phyloP scores from a whole-genome alignment of 2,888 invertebrate genomes.

The Rhamnusium bicolor region DNA sequence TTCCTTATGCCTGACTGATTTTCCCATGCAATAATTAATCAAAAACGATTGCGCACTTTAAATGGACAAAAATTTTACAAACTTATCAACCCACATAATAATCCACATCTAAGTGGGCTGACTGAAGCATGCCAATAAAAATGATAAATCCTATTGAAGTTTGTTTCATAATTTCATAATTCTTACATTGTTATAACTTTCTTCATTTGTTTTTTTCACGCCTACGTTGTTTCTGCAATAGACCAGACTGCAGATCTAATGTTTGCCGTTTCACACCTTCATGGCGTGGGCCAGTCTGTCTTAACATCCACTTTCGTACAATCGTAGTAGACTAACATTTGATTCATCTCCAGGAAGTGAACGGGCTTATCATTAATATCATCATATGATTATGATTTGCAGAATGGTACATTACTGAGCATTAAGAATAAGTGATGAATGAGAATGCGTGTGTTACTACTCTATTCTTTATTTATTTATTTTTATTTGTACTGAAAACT shows the following conservation, averaged over 20 bases:
- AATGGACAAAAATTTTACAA: constrained; percentile 41
- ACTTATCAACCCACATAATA: constrained; percentile 51
- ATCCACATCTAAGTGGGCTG: constrained; percentile 41
- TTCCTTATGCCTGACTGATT: constrained; percentile 55
- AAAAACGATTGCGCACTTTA: constrained; percentile 51
- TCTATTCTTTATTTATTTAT: too few species aligned
- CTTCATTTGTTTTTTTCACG: constrained; percentile 59
- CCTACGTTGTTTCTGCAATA: constrained; percentile 59
- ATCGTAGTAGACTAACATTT: constrained; percentile 27
- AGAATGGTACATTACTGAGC: background rate
- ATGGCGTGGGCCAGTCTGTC: constrained; percentile 45
- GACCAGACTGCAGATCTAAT: constrained; percentile 47
- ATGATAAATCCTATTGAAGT: constrained; percentile 60
- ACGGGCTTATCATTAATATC: background rate
- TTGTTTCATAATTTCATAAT: constrained; percentile 65
- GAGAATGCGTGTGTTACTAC: too few species aligned
- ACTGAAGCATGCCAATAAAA: constrained; percentile 53
- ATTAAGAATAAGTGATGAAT: too few species aligned
- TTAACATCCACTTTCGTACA: constrained; percentile 38
- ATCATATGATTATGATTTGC: background rate
- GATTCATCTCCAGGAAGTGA: constrained; percentile 49
- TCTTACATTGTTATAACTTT: constrained; percentile 65
- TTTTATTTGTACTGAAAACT: too few species aligned
- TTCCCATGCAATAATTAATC: constrained; percentile 60
- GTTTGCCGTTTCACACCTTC: constrained; percentile 59